Percentiles rank a stretch among this genome's conserved stretches.
Evolutionary conservation across 92 coral and sea anemone genomes (phyloP).

Genomic region (Anthopleura xanthogrammica): DNA sequence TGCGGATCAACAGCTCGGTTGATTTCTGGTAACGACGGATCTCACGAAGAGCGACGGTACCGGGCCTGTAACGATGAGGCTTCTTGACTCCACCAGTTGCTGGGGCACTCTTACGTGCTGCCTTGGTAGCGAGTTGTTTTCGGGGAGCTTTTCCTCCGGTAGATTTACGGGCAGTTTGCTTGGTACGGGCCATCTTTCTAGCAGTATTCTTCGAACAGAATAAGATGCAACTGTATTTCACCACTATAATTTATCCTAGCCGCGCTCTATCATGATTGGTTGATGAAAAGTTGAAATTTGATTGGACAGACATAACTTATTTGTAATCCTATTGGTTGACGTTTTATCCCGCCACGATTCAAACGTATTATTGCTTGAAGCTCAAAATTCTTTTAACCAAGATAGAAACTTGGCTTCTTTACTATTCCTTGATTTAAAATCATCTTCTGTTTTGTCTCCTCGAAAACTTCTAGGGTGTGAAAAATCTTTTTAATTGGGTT

Average conservation of each 20-base stretch:
- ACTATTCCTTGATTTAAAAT: not conserved
- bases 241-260: not conserved
- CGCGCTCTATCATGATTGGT: conserved; percentile 23
- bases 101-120: conserved; percentile 99
- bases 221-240: not conserved
- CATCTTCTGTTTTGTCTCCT: not conserved
- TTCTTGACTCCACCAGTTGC: conserved; percentile 98
- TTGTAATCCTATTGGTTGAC: conserved; percentile 6
- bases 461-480: not conserved
- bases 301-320: not conserved
- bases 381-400: conserved; percentile 7
- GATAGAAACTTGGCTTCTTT: not conserved
- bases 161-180: conserved; percentile 97
- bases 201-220: not conserved
- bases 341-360: conserved; percentile 23
- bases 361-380: conserved; percentile 12
- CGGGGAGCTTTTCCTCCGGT: conserved; percentile 99
- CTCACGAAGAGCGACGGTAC: conserved; percentile 97
- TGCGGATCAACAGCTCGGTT: conserved; percentile 92
- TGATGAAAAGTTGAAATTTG: conserved; percentile 4
- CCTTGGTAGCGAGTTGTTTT: conserved; percentile 95
- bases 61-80: conserved; percentile 99
- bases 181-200: conserved; percentile 84
- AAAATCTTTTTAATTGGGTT: not conserved
- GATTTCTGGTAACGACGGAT: conserved; percentile 97